A percentile compares a stretch with the other conserved stretches of the same genome.
phyloP scores from a whole-genome alignment of 2,888 invertebrate genomes.

The Teinopalpus imperialis region DNA sequence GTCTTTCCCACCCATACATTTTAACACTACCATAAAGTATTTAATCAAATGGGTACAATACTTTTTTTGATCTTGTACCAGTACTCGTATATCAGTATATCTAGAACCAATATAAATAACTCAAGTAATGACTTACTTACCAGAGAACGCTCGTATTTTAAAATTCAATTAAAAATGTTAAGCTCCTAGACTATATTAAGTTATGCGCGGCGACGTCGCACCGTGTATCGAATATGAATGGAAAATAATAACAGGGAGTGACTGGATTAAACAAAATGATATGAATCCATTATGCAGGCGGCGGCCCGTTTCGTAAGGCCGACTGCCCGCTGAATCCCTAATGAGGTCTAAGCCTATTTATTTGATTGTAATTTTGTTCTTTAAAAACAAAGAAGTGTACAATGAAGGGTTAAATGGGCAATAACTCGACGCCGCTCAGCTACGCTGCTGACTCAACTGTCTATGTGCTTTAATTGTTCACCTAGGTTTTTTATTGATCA shows the following conservation, averaged over 20 bases:
- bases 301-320: constrained; percentile 17
- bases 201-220: constrained; percentile 7
- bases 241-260: constrained; percentile 16
- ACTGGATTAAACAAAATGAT: constrained; percentile 9
- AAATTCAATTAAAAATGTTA: not conserved
- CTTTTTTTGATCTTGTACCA: too few species aligned
- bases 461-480: too few species aligned
- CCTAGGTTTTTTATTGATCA: too few species aligned
- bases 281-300: constrained; percentile 8
- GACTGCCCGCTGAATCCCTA: constrained; percentile 12
- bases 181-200: constrained; percentile 13
- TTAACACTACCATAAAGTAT: too few species aligned
- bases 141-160: too few species aligned
- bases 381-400: constrained; percentile 8
- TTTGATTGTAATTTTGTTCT: constrained; percentile 16
- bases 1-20: too few species aligned
- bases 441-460: too few species aligned
- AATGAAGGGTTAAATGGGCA: constrained; percentile 4
- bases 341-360: constrained; percentile 17
- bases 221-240: constrained; percentile 19
- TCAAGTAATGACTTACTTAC: too few species aligned
- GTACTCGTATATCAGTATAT: too few species aligned
- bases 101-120: too few species aligned
- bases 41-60: too few species aligned
- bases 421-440: too few species aligned